These are phyloP conservation scores for Stratiomys singularior DNA, from an alignment of 2,888 invertebrate species.

Conservation along the genomic window DNA sequence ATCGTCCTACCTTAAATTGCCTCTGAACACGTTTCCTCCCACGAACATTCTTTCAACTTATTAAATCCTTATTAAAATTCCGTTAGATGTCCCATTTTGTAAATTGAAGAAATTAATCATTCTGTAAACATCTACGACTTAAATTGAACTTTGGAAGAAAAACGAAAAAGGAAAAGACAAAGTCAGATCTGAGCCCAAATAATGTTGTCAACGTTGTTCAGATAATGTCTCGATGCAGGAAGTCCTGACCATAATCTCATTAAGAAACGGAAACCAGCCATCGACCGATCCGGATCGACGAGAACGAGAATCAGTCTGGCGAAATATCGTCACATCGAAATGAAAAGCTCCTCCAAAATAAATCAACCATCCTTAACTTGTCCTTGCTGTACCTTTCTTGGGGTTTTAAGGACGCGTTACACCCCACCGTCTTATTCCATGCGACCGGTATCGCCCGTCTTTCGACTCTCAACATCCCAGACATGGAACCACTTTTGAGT, in stretches of 20 bases:
- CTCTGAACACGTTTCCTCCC: background rate
- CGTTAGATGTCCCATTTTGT: background rate
- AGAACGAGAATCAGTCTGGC: background rate
- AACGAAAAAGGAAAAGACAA: background rate
- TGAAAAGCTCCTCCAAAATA: conserved; percentile 45
- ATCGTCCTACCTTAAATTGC: too few species aligned
- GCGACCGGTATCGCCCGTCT: too few species aligned
- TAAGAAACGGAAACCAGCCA: conserved; percentile 21
- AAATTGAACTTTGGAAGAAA: conserved; percentile 4
- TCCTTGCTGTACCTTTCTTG: conserved; percentile 34
- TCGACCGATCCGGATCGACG: conserved; percentile 17
- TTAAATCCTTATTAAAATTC: conserved; percentile 23
- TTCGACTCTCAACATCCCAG: too few species aligned
- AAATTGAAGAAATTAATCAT: conserved; percentile 26
- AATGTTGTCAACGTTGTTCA: background rate
- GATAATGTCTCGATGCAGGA: background rate
- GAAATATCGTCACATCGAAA: background rate
- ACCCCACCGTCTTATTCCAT: background rate
- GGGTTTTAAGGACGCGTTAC: background rate
- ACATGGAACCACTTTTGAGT: background rate
- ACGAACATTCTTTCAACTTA: conserved; percentile 5
- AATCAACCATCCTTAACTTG: conserved; percentile 50
- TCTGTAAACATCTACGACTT: conserved; percentile 10
- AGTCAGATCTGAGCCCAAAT: background rate
- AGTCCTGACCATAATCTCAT: conserved; percentile 41